Percentiles rank a stretch among this genome's conserved stretches.
phyloP scores from a whole-genome alignment of 1,140 invertebrate genomes.

The Meloidogyne chitwoodi region DNA sequence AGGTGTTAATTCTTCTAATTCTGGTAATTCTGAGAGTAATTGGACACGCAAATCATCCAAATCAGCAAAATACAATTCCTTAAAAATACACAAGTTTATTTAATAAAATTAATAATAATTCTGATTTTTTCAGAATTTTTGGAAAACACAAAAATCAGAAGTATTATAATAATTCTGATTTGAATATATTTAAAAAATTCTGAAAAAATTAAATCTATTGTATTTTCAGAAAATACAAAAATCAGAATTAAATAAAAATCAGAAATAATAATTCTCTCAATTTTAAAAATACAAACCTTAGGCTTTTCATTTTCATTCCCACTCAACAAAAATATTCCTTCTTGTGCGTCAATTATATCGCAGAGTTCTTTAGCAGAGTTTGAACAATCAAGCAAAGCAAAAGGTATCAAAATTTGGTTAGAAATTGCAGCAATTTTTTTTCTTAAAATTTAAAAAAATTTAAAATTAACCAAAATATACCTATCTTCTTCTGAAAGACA shows the following conservation, averaged over 20 bases:
- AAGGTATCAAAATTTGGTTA: background rate
- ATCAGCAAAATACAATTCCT: slow-evolving; percentile 20
- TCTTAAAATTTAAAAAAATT: background rate
- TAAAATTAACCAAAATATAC: background rate
- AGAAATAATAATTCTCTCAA: no score
- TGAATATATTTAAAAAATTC: background rate
- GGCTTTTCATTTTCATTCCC: background rate
- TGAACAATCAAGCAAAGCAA: background rate
- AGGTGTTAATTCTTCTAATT: background rate
- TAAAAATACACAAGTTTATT: background rate
- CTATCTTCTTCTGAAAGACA: background rate
- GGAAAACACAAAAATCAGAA: background rate
- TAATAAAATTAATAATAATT: background rate
- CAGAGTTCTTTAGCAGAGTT: background rate
- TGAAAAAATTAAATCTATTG: no score
- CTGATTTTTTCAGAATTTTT: background rate
- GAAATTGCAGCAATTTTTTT: background rate
- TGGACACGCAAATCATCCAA: background rate
- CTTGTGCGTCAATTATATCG: background rate
- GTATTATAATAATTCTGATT: background rate
- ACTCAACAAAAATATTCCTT: background rate
- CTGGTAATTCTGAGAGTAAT: background rate
- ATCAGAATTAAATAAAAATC: no score
- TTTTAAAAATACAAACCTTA: background rate
- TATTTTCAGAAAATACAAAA: no score